Evolutionary conservation across 2,888 invertebrate genomes (phyloP).

Genomic region (Amblyjoppa proteus): DNA sequence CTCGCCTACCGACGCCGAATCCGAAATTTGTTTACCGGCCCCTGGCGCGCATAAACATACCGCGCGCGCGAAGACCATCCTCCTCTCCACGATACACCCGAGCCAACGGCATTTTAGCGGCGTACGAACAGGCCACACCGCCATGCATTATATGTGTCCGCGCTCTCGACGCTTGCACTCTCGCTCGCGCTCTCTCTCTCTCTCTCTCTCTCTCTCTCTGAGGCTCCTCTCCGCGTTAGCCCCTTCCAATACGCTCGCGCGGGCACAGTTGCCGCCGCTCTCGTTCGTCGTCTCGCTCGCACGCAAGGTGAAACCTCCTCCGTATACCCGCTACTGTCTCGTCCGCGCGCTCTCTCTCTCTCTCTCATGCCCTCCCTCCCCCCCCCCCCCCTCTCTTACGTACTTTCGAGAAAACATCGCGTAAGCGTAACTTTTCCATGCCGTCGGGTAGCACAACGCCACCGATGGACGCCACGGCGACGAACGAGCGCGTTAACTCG

Average conservation of each 20-base stretch:
- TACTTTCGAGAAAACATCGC: slow-evolving; percentile 82
- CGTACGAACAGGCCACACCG: slow-evolving; percentile 68
- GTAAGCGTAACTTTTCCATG: slow-evolving; percentile 70
- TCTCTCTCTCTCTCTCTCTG: slow-evolving; percentile 66
- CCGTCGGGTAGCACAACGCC: slow-evolving; percentile 34
- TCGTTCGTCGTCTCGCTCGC: slow-evolving; percentile 38
- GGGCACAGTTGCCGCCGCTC: slow-evolving; percentile 1
- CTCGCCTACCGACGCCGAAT: slow-evolving; percentile 52
- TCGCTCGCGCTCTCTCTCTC: slow-evolving; percentile 65
- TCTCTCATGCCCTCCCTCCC: slow-evolving; percentile 1
- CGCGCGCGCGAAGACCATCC: slow-evolving; percentile 58
- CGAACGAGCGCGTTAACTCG: slow-evolving; percentile 32
- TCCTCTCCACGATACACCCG: slow-evolving; percentile 25
- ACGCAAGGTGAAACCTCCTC: slow-evolving; percentile 43
- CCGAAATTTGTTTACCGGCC: slow-evolving; percentile 78
- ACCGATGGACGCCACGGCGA: slow-evolving; percentile 34
- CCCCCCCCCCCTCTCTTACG: slow-evolving; percentile 71
- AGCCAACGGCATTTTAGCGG: slow-evolving; percentile 29
- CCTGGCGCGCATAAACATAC: slow-evolving; percentile 74
- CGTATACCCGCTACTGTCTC: slow-evolving; percentile 17
- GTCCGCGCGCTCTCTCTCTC: slow-evolving; percentile 67
- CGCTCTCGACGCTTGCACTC: slow-evolving; percentile 67
- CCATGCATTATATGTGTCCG: slow-evolving; percentile 74
- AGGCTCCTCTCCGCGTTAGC: slow-evolving; percentile 28
- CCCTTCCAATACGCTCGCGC: slow-evolving; percentile 42